Evolutionary conservation across 2,888 invertebrate species (phyloP).

Genomic region (Drosophila lutescens): DNA sequence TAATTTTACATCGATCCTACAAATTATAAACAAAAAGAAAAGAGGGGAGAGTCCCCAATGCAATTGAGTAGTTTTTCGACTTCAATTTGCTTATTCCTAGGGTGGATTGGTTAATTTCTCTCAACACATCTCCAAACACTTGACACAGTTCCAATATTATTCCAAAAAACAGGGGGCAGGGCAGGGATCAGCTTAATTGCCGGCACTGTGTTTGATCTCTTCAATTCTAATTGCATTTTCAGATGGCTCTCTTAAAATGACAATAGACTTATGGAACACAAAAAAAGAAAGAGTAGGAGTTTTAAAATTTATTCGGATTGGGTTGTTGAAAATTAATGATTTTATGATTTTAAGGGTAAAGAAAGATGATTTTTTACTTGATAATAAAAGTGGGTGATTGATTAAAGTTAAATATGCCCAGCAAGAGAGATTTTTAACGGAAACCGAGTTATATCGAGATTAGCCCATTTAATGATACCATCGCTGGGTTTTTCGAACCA

Average conservation of each 20-base stretch:
- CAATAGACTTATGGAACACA: no score
- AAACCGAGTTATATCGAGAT: not conserved
- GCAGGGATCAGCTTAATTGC: constrained; percentile 30
- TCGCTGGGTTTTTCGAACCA: constrained; percentile 2
- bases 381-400: not conserved
- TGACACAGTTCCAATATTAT: constrained; percentile 34
- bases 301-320: no score
- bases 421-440: not conserved
- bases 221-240: constrained; percentile 23
- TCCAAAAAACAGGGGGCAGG: not conserved
- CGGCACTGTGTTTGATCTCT: constrained; percentile 35
- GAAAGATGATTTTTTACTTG: not conserved
- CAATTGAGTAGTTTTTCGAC: constrained; percentile 4
- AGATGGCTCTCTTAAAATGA: not conserved
- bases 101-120: constrained; percentile 29
- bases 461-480: not conserved
- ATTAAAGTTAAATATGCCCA: no score
- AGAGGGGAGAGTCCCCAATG: constrained; percentile 1
- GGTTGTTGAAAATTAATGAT: no score
- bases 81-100: constrained; percentile 1
- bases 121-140: constrained; percentile 39
- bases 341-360: no score
- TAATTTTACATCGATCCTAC: constrained; percentile 20
- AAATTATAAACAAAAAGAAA: constrained; percentile 39
- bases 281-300: not conserved